Evolutionary conservation across 2,797 vertebrate genomes (phyloP).

Genomic region (Smutsia gigantea): DNA sequence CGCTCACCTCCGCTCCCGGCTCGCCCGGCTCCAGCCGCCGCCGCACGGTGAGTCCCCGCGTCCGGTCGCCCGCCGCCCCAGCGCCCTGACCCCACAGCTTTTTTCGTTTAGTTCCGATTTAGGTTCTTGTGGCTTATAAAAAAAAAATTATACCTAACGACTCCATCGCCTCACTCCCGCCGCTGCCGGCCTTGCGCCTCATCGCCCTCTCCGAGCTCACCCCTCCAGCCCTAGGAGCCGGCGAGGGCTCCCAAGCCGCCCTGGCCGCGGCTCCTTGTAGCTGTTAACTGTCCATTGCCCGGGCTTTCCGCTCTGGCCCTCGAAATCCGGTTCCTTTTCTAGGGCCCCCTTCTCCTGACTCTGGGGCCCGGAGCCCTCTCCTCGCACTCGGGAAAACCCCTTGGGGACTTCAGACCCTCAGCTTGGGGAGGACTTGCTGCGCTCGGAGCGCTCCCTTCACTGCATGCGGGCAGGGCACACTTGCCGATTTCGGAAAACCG

Average conservation of each 20-base stretch:
- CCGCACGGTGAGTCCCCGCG: slow-evolving; percentile 76
- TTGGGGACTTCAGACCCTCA: background rate
- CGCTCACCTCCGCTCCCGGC: slow-evolving; percentile 68
- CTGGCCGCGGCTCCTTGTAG: background rate
- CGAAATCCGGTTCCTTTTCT: slow-evolving; percentile 51
- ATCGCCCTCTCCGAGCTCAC: background rate
- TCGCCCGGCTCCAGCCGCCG: slow-evolving; percentile 68
- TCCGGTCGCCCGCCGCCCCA: background rate
- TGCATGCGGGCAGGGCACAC: slow-evolving; percentile 69
- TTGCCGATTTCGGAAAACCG: slow-evolving; percentile 83
- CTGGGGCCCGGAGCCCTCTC: background rate
- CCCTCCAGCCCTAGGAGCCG: background rate
- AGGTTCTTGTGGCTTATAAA: background rate
- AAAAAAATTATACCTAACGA: slow-evolving; percentile 21
- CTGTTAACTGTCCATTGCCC: background rate
- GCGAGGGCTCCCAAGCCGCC: background rate
- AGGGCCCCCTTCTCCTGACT: background rate
- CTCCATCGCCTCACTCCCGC: background rate
- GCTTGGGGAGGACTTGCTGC: background rate
- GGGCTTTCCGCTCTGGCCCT: slow-evolving; percentile 45
- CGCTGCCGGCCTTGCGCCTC: background rate
- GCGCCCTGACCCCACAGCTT: background rate
- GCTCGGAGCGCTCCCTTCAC: slow-evolving; percentile 55
- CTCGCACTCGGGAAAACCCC: background rate
- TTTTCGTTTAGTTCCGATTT: slow-evolving; percentile 73